Conservation (phyloP, 2,888 invertebrate genomes). For the Troides aeacus region DNA sequence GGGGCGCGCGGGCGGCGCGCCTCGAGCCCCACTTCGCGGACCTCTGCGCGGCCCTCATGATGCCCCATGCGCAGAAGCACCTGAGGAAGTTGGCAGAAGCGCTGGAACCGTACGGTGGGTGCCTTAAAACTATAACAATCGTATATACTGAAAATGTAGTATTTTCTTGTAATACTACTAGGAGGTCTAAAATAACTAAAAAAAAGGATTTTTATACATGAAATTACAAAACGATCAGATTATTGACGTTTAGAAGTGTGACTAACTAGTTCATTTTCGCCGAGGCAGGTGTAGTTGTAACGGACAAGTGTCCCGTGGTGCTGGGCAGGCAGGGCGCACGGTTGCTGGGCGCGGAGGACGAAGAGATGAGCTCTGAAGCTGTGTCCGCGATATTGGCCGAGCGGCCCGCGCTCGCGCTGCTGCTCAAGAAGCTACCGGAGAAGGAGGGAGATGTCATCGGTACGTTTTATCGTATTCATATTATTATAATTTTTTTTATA, state of each 20-base stretch:
- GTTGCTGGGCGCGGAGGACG: slow-evolving; percentile 59
- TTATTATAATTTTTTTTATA: too few relatives aligned
- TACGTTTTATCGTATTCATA: slow-evolving; percentile 32
- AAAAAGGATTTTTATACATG: too few relatives aligned
- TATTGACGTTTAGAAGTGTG: too few relatives aligned
- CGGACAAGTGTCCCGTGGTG: slow-evolving; percentile 70
- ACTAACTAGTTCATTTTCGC: too few relatives aligned
- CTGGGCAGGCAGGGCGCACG: slow-evolving; percentile 57
- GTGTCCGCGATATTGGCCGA: slow-evolving; percentile 55
- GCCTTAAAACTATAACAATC: too few relatives aligned
- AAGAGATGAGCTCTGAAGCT: slow-evolving; percentile 51
- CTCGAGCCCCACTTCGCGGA: slow-evolving; percentile 75
- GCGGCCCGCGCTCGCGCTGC: slow-evolving; percentile 62
- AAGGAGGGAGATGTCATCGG: slow-evolving; percentile 67
- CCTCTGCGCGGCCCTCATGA: slow-evolving; percentile 71
- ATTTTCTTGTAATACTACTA: too few relatives aligned
- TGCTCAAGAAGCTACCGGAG: slow-evolving; percentile 64
- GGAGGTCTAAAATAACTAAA: too few relatives aligned
- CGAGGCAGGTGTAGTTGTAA: slow-evolving; percentile 58
- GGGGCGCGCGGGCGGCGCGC: slow-evolving; percentile 72
- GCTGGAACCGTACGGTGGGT: slow-evolving; percentile 59
- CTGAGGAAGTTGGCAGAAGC: slow-evolving; percentile 64
- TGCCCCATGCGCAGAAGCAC: slow-evolving; percentile 76
- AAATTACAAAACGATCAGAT: too few relatives aligned
- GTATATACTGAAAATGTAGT: too few relatives aligned